Base-by-base conservation (phyloP, 1,140 invertebrate species). In the Drosophila prosaltans region DNA sequence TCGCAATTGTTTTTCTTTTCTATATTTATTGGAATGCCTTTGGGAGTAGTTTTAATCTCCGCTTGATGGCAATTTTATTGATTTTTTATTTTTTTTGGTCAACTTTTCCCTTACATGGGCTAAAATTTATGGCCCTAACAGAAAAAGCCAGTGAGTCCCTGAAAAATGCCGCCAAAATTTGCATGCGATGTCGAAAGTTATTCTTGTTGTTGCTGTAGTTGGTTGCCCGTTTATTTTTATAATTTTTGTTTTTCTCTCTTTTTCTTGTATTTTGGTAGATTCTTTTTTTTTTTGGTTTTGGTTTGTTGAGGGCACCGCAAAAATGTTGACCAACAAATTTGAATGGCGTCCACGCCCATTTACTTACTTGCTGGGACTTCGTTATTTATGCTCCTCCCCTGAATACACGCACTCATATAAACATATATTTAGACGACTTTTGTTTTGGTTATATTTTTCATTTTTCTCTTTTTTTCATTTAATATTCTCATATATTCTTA, bases 1-100 rank as follows among this genome's bases (percentile, higher is more conserved):
- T 16, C 16, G 16, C 16, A 16, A 16, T 16, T 16, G 16, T 16
- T 16, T 16, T 36, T 6, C 6, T 36, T 21, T n/a, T 58, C 10
- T 58, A 36, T 21, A 58, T 67, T 74, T 5, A 64, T 64, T 60
- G 30, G 63, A 76, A 41, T 61, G 39, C 21, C 55, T 57, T 55
- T 75, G 65, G 55, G 40, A 76, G 72, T 85, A 82, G 83, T 88
- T 79, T 68, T 65, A 65, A 48, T 65, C 65, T 32, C 71, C 69
- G 70, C 79, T 79, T 80, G 66, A 88, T 73, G 79, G 76, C 69
- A 71, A 65, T 82, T 86, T 89, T 83, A 89, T 86, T 88, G 80
- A 86, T 86, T 89, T 80, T 86, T 82, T 72, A 80, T 82, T 82
- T 72, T 82, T 88, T 75, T 80, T 74, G 74, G 78, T 66, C 60